Percentiles rank a stretch among this genome's conserved stretches.
phyloP scores from a whole-genome alignment of 2,797 vertebrate genomes.

The Lagothrix lagotricha region DNA sequence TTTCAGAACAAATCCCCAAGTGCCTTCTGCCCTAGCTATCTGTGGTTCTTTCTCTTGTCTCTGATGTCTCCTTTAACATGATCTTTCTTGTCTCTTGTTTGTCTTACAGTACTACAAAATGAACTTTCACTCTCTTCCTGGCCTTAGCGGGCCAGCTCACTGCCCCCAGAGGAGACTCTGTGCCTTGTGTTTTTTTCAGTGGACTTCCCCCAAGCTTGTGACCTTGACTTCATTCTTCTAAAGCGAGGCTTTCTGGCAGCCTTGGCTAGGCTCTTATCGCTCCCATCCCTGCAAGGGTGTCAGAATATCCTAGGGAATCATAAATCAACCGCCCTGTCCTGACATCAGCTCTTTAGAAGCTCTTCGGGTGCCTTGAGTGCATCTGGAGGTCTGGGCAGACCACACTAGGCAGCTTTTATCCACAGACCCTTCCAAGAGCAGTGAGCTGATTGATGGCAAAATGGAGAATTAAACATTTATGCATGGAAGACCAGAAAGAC shows the following conservation, averaged over 20 bases:
- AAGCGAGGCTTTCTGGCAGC: constrained; percentile 68
- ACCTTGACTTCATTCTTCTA: constrained; percentile 82
- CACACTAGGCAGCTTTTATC: constrained; percentile 75
- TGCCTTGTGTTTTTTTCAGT: constrained; percentile 64
- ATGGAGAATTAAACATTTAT: constrained; percentile 85
- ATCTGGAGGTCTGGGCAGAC: constrained; percentile 68
- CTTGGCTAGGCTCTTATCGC: constrained; percentile 80
- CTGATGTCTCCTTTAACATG: constrained; percentile 59
- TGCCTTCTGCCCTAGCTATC: constrained; percentile 20
- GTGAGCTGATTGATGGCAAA: constrained; percentile 76
- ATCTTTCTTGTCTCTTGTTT: constrained; percentile 72
- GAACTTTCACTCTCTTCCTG: constrained; percentile 71
- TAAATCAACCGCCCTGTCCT: constrained; percentile 82
- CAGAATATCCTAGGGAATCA: constrained; percentile 81
- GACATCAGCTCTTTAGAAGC: constrained; percentile 81
- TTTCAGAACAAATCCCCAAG: background rate
- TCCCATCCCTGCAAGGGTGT: constrained; percentile 84
- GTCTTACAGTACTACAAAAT: constrained; percentile 59
- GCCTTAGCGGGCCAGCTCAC: constrained; percentile 72
- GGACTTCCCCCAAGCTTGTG: constrained; percentile 74
- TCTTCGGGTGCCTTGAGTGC: constrained; percentile 67
- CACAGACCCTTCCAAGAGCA: constrained; percentile 64
- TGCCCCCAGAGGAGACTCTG: constrained; percentile 64
- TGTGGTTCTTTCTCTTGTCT: background rate
- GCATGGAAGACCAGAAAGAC: constrained; percentile 60